phyloP scores from a whole-genome alignment of 2,888 invertebrate species.

The Pollenia griseotomentosa region DNA sequence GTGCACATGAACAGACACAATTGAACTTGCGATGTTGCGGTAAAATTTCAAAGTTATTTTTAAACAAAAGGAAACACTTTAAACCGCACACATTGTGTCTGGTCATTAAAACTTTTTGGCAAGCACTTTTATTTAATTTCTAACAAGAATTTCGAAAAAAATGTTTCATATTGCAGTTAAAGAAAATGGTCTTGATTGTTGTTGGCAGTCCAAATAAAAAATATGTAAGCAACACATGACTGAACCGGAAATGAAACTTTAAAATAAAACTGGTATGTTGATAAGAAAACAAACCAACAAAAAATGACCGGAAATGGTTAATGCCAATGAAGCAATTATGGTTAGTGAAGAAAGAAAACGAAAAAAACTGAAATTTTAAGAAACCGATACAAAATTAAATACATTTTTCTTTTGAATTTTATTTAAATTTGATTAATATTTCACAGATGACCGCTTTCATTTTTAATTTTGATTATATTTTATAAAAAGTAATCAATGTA shows the following conservation, averaged over 20 bases:
- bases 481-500: conserved; percentile 15
- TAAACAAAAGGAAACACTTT: neutral
- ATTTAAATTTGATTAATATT: conserved; percentile 26
- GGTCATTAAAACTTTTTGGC: conserved; percentile 60
- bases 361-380: conserved; percentile 2
- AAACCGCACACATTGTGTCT: conserved; percentile 29
- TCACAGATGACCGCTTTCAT: conserved; percentile 19
- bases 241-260: conserved; percentile 58
- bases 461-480: conserved; percentile 21
- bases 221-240: conserved; percentile 23
- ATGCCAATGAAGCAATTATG: conserved; percentile 49
- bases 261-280: neutral
- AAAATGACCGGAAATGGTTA: conserved; percentile 60
- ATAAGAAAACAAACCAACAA: conserved; percentile 15
- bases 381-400: neutral
- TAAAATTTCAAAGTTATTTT: neutral
- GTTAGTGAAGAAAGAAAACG: neutral
- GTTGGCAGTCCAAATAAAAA: conserved; percentile 41
- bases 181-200: conserved; percentile 19
- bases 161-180: conserved; percentile 11
- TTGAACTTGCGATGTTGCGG: neutral
- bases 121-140: conserved; percentile 29
- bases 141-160: conserved; percentile 8
- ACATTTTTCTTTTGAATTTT: neutral
- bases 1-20: no score